Evolutionary conservation across 2,113 vertebrate genomes (phyloP), one percentile per base, ranked within the genome.

Genomic region (Herpetotheres cachinnans): DNA sequence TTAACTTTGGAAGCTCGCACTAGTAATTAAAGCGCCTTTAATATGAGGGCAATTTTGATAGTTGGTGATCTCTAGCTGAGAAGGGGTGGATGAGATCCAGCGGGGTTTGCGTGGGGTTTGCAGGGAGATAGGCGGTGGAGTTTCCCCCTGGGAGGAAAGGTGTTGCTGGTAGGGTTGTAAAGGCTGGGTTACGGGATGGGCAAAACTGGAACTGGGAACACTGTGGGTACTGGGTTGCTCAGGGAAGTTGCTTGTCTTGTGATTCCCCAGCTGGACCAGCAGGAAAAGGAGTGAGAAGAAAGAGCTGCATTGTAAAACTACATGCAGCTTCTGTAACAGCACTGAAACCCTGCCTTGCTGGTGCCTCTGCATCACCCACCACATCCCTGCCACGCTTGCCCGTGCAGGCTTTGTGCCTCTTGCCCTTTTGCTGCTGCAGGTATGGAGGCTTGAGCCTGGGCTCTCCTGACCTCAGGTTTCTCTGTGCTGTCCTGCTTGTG

Each of bases 331-430:
- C 26, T 36, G 25, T 26, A 14, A 20, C 40, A 76, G 50, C 71
- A 26, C 59, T 38, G 36, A 27, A 40, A 32, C 7, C 12, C 44
- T 27, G 18, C 61, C 66, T 32, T 40, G 80, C 32, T 5, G 21
- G 24, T 56, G 38, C 65, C 26, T 17, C 36, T 32, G 38, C 13
- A 5, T 80, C 87, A 63, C 54, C 47, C 71, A 22, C 32, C 9
- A 0, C 0, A 1, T 34, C 52, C 67, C 86, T 76, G 72, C 27
- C 55, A 7, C 0, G 0, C 10, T 26, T 30, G 6, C 61, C 18
- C 8, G 1, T 1, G 1, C 20, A 17, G 49, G 24, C 29, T 87
- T 58, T n/a, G 59, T 72, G 49, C 38, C 38, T 50, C 30, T 34
- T 40, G 63, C 69, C 49, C 11, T 24, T 76, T 38, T 30, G 36